Percentiles rank a stretch among this genome's conserved stretches.
These are phyloP conservation scores for Chrysogorgia sp. DNA, from an alignment of 92 coral and sea anemone genomes.

Conservation along the genomic window DNA sequence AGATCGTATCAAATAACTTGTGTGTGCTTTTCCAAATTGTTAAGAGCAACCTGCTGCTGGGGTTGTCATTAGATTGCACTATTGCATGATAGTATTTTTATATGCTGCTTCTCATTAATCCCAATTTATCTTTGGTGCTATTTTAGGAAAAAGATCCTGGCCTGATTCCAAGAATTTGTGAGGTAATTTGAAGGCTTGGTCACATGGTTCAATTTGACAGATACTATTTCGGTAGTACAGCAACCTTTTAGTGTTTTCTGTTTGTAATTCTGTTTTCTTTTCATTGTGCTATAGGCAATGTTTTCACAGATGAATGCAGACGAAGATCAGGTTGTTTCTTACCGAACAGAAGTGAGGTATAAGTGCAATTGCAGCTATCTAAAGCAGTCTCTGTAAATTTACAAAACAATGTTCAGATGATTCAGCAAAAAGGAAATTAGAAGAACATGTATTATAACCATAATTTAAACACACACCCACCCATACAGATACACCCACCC, in stretches of 20 bases:
- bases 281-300: slow-evolving; percentile 48
- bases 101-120: not conserved
- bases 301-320: slow-evolving; percentile 79
- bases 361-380: too few relatives aligned
- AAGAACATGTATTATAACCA: too few relatives aligned
- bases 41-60: too few relatives aligned
- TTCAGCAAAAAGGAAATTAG: too few relatives aligned
- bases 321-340: slow-evolving; percentile 78
- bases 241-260: not conserved
- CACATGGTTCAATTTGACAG: too few relatives aligned
- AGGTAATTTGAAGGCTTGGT: slow-evolving; percentile 34
- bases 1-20: too few relatives aligned
- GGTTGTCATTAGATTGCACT: too few relatives aligned
- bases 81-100: not conserved
- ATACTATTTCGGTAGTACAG: not conserved
- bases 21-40: too few relatives aligned
- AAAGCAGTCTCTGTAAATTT: too few relatives aligned
- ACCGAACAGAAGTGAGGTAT: slow-evolving; percentile 95
- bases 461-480: too few relatives aligned
- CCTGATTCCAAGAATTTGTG: slow-evolving; percentile 93
- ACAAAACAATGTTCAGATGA: too few relatives aligned
- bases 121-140: not conserved
- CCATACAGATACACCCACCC: too few relatives aligned
- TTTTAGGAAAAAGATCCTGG: slow-evolving; percentile 58
- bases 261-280: not conserved